Evolutionary conservation across 2,113 vertebrate genomes (phyloP).

Genomic region (Rana temporaria): DNA sequence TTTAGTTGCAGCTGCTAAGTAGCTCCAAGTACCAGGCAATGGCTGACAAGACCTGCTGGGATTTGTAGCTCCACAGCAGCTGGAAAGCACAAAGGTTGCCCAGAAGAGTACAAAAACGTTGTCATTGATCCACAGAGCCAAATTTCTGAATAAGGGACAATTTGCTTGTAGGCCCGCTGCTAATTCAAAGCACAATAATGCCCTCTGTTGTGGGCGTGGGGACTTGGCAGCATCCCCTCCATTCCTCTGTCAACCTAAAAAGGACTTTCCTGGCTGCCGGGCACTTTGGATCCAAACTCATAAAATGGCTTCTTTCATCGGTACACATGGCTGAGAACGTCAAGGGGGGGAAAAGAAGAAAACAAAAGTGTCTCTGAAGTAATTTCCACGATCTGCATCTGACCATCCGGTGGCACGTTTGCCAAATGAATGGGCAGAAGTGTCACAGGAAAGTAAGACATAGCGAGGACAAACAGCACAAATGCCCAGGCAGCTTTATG

Average conservation of each 20-base stretch:
- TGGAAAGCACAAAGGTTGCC: too few species aligned
- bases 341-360: conserved; percentile 50
- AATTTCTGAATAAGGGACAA: conserved; percentile 75
- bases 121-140: background rate
- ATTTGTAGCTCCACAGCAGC: too few species aligned
- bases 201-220: conserved; percentile 66
- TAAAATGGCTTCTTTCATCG: conserved; percentile 71
- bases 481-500: conserved; percentile 80
- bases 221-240: conserved; percentile 67
- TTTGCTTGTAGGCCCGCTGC: conserved; percentile 75
- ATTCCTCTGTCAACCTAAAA: conserved; percentile 67
- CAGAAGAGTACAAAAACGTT: too few species aligned
- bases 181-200: conserved; percentile 71
- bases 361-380: conserved; percentile 86
- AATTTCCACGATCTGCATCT: conserved; percentile 82
- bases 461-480: conserved; percentile 83
- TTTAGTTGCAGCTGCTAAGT: too few species aligned
- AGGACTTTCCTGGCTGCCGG: conserved; percentile 66
- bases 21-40: too few species aligned
- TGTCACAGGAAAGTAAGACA: conserved; percentile 86
- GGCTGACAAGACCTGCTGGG: too few species aligned
- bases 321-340: conserved; percentile 82
- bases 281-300: conserved; percentile 66
- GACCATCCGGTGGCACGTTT: conserved; percentile 85
- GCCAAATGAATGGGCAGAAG: conserved; percentile 86